These are phyloP conservation scores for Luscinia luscinia DNA, from an alignment of 2,797 vertebrate species.

Conservation along the genomic window DNA sequence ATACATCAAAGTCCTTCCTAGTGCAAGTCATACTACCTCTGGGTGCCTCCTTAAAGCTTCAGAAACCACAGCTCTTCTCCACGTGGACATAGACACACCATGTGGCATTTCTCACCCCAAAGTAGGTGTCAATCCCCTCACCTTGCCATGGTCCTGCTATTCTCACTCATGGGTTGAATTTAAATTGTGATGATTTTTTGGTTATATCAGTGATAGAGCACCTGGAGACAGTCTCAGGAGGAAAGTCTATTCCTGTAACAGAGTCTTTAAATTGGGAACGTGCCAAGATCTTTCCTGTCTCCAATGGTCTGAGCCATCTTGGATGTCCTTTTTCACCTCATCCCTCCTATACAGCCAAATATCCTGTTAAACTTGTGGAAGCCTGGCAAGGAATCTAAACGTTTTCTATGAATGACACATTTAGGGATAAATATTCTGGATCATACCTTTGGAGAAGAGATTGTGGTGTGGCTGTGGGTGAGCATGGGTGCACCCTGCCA, in stretches of 20 bases:
- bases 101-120: neutral
- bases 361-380: neutral
- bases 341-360: neutral
- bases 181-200: neutral
- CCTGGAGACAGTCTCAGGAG: neutral
- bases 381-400: neutral
- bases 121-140: neutral
- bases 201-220: neutral
- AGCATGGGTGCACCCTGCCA: neutral
- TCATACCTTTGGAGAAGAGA: neutral
- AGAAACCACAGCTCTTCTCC: neutral
- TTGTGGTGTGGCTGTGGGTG: neutral
- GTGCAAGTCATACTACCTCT: neutral
- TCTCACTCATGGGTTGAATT: neutral
- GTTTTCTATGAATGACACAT: neutral
- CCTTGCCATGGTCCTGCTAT: neutral
- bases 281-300: neutral
- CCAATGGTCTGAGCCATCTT: neutral
- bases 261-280: neutral
- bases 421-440: neutral
- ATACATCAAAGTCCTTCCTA: neutral
- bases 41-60: neutral
- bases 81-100: fast-evolving
- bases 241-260: neutral
- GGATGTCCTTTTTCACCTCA: neutral